Percentiles rank a stretch among this genome's conserved stretches.
These are phyloP conservation scores for Mormyrops attenuatus DNA, from an alignment of 2,797 vertebrate genomes.

Conservation along the genomic window DNA sequence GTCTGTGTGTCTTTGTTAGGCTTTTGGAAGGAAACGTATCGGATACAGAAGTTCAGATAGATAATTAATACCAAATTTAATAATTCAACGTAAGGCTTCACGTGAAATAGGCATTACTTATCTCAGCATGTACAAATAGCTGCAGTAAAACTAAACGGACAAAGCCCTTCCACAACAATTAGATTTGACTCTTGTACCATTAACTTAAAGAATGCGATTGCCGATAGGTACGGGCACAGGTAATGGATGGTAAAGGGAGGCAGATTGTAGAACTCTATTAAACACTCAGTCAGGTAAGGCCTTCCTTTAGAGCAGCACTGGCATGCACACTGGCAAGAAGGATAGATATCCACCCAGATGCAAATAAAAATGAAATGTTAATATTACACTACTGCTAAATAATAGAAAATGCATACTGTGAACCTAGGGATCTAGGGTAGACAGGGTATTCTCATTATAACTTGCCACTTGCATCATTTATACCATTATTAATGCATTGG, in stretches of 20 bases:
- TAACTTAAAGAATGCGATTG: slow-evolving; percentile 15
- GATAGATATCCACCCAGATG: slow-evolving; percentile 5
- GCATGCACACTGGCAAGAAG: not conserved
- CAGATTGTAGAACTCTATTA: slow-evolving; percentile 16
- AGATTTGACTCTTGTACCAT: slow-evolving; percentile 15
- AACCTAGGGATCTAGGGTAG: not conserved
- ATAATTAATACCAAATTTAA: not conserved
- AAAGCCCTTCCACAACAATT: not conserved
- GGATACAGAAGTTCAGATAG: not conserved
- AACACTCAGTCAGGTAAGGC: slow-evolving; percentile 19
- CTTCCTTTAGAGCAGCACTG: slow-evolving; percentile 13
- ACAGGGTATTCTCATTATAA: not conserved
- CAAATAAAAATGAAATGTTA: slow-evolving; percentile 15
- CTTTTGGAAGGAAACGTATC: not conserved
- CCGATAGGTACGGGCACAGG: slow-evolving; percentile 24
- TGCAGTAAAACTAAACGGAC: slow-evolving; percentile 3
- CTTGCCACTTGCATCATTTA: not conserved
- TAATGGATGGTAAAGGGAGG: slow-evolving; percentile 22
- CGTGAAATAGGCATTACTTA: not conserved
- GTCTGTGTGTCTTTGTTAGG: not conserved
- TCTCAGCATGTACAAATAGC: not conserved
- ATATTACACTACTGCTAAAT: not conserved
- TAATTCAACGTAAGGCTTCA: not conserved
- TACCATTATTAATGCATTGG: not conserved
- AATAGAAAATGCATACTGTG: not conserved